Evolutionary conservation across 53 echinoderm and acorn worm species (phyloP), one percentile per base, ranked within the genome.

Genomic region (Actinopyga echinites): DNA sequence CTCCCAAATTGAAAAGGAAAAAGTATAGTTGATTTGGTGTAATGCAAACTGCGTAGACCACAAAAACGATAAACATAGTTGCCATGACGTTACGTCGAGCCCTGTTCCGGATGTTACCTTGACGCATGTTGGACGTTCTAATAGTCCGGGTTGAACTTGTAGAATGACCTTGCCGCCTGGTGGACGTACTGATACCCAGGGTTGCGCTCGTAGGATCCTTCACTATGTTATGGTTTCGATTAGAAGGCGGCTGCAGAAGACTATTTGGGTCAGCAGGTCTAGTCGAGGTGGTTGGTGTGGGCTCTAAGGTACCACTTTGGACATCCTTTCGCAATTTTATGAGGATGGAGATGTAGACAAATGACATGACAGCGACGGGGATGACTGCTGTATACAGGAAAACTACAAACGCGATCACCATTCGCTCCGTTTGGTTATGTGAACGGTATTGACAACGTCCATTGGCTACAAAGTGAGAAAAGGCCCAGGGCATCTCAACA

Each of bases 281-380:
- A 2, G 13, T 49, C 13, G 49, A 15, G 49, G 17, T 49, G 49
- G 13, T 49, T 17, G 17, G 3, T 0, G 17, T 15, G 49, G 49
- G 13, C 3, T 15, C 49, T 15, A 49, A 49, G 0, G 17, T 49
- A 15, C 0, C 2, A 13, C 49, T 49, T 49, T 15, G 49, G 49
- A 0, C 15, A 15, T 15, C 17, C 49, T 3, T 17, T 17, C 49
- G 56, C 30, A 93, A 90, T 1, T 43, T 80, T 65, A 54, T 63
- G 57, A 85, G 74, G 34, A 93, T 93, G 26, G 56, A 55, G 34
- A 78, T 78, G 85, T 90, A 90, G 32, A 83, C 49, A 23, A 88
- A 82, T 6, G 68, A 42, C 90, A 93, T 93, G 55, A 88, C 15
- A 9, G 21, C 17, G 38, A 89, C 52, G 8, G 88, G 90, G 56